Base-by-base conservation (phyloP, 2,113 vertebrate species). In the Anarhynchus alexandrinus region DNA sequence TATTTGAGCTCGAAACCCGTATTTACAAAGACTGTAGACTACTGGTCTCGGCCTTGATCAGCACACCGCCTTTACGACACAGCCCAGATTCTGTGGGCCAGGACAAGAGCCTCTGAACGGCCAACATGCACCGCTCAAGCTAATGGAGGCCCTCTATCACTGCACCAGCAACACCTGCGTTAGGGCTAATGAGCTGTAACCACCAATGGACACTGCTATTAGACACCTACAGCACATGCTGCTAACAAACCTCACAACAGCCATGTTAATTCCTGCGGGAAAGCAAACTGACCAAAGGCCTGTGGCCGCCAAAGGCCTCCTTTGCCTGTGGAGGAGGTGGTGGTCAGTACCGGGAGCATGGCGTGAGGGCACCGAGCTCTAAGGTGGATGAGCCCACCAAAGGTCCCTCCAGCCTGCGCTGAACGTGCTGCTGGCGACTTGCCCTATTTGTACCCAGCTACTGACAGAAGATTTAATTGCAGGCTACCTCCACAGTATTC, bases 311-410 rank as follows among this genome's bases (percentile, higher is more conserved):
- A 42, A 42, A 42, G 40, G 40, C 40, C 40, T 26, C n/a, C 82
- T n/a, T 25, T 17, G 40, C 8, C 11, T 16, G 15, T 15, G 8
- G n/a, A 86, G n/a, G 15, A 61, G 15, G 9, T 62, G 43, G 23
- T 51, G 51, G 15, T 38, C 4, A 2, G 17, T 36, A 29, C 29
- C 2, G 1, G 27, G 1, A 45, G 23, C 17, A 65, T 10, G 6
- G 4, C 18, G 12, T 1, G 1, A 78, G 10, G 27, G 13, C 34
- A 51, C 29, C 1, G 3, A 12, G 40, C 15, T 42, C 36, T 61
- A 10, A 1, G 1, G 9, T 12, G 9, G 4, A 55, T 2, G 4
- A 43, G 16, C 18, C 12, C 0, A 0, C 23, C 30, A 66, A 38
- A 64, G 32, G 26, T 51, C 26, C 15, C 54, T 69, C 21, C 66